Evolutionary conservation across 2,888 invertebrate species (phyloP), one percentile per base, ranked within the genome.

Genomic region (Chloromyia formosa): DNA sequence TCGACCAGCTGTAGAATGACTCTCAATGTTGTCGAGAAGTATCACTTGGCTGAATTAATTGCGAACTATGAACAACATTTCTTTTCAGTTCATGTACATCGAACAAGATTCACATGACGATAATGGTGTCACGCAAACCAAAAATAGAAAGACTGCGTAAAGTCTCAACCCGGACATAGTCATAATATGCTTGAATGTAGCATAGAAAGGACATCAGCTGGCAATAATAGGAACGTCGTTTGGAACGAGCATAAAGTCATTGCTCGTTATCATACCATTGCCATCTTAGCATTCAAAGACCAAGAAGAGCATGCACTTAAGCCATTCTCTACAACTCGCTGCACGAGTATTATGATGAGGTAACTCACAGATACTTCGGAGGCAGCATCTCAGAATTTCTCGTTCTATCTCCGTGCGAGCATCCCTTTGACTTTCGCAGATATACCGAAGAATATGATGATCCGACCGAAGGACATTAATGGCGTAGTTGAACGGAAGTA

Each of bases 181-280:
- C 14, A 20, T 20, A 1, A 2, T 35, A 35, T 7, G 7, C 40
- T 16, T 40, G 40, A 40, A 16, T 45, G 16, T 1, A 66, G 56
- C 71, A 71, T 23, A 18, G 42, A 71, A 71, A 71, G 71, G 71
- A 71, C 58, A 71, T 58, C 71, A 71, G 35, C 71, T 18, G 35
- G 58, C 20, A 71, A 71, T 71, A 71, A 71, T 35, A 40, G n/a
- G 7, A 23, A 18, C 56, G 18, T 58, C 71, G 42, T 35, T 54
- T 27, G 27, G 18, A 16, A 20, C 27, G 16, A 7, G 35, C 49
- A 49, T 66, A 58, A 71, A 42, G 71, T 56, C 71, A 58, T 56
- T 58, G 71, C 71, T 71, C 71, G 71, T 71, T 71, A 71, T 71
- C 71, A 56, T 40, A 16, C 71, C 58, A 71, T 71, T 71, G 71